Base-by-base conservation (phyloP, 1,140 invertebrate genomes). In the Euura lappo region DNA sequence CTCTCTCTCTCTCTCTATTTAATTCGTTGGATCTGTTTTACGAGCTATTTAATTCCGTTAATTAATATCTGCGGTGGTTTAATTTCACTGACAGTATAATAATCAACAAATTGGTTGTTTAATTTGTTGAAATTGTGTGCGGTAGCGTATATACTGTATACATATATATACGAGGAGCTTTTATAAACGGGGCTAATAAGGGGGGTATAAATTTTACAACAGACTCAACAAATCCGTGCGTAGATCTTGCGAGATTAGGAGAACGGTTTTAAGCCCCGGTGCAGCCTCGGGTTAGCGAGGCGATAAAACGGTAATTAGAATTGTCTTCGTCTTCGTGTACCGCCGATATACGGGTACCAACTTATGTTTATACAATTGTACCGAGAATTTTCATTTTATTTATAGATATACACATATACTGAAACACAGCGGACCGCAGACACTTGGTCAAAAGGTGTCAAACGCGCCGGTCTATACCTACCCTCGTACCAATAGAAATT, bases 141-240 rank as follows among this genome's bases (percentile, higher is more conserved):
- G 28, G 28, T 28, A 28, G 28, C 28, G 28, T 28, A 28, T 28
- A 28, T 28, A 28, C 28, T 28, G 28, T 28, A 28, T 28, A n/a
- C n/a, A 28, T 28, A 28, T 28, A 28, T 28, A 28, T 28, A 28
- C 28, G 28, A 28, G 28, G 28, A 28, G 28, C 28, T 28, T 28
- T 28, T 28, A 28, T 28, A 28, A 28, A 28, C 28, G 28, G 28
- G 28, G 28, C 28, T 60, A n/a, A 60, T n/a, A 60, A n/a, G 51
- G 10, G 51, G 13, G 10, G 8, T 60, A n/a, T 60, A 11, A 60
- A 60, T 60, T 60, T 28, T 60, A n/a, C 8, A 60, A n/a, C 51
- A 60, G 51, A 60, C 51, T 60, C 51, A 60, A 60, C 51, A 60
- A 60, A 60, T 60, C 51, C 8, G 51, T n/a, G 51, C 51, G 13